Percentiles rank a stretch among this genome's conserved stretches.
Conservation (phyloP, 2,888 invertebrate species). For the Drepana falcataria region DNA sequence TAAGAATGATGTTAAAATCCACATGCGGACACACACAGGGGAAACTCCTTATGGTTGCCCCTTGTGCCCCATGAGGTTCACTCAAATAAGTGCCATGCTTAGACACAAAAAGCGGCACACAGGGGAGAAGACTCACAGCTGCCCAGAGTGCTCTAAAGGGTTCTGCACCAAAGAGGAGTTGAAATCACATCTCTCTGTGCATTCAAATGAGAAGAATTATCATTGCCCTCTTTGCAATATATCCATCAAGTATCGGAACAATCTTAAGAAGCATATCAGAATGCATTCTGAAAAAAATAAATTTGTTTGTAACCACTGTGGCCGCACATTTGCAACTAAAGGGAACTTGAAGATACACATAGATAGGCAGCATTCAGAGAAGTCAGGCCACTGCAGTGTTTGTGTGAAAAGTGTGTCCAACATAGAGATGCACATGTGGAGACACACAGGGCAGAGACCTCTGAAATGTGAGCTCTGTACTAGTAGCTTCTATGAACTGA, state of each 20-base stretch:
- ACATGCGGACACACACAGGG: constrained; percentile 59
- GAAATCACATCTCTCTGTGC: constrained; percentile 46
- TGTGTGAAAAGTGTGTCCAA: constrained; percentile 75
- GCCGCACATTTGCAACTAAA: constrained; percentile 59
- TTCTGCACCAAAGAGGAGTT: constrained; percentile 58
- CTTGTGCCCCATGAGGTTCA: constrained; percentile 46
- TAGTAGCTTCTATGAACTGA: constrained; percentile 50
- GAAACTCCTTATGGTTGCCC: constrained; percentile 61
- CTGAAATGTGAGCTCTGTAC: constrained; percentile 59
- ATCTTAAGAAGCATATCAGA: constrained; percentile 70
- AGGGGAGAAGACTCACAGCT: constrained; percentile 42
- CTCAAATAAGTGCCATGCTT: constrained; percentile 46
- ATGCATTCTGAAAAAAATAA: constrained; percentile 45
- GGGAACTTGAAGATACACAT: constrained; percentile 75
- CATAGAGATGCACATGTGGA: constrained; percentile 74
- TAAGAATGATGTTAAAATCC: constrained; percentile 48
- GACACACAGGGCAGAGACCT: constrained; percentile 72
- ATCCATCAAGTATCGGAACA: constrained; percentile 69
- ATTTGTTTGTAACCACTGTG: constrained; percentile 60
- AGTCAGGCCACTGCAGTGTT: constrained; percentile 70
- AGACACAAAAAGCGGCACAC: constrained; percentile 52
- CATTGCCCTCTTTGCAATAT: constrained; percentile 60
- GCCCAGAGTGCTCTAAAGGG: constrained; percentile 48
- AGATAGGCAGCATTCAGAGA: constrained; percentile 71
- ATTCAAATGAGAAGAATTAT: constrained; percentile 49